Evolutionary conservation across 2,113 vertebrate species (phyloP).

Genomic region (Heliornis fulica): DNA sequence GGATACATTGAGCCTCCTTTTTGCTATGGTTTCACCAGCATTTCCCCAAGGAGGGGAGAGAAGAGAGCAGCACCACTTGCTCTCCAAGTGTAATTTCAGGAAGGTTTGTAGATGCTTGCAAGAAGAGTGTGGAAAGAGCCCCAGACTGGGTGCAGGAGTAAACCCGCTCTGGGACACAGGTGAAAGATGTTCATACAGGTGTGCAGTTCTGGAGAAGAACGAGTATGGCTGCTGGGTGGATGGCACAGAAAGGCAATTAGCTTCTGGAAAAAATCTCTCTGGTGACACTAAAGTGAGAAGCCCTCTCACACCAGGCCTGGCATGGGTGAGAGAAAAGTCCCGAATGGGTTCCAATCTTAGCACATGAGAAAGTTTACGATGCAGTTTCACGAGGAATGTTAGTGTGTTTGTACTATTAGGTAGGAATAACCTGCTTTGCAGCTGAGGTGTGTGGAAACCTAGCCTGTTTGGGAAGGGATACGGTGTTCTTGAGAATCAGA

Average conservation of each 20-base stretch:
- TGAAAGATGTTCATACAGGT: background rate
- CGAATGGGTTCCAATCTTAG: background rate
- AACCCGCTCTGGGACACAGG: background rate
- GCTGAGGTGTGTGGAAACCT: background rate
- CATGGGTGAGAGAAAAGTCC: background rate
- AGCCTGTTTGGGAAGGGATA: background rate
- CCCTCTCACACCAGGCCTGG: background rate
- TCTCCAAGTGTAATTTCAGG: background rate
- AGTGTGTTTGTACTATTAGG: background rate
- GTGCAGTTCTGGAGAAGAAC: background rate
- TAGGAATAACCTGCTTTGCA: background rate
- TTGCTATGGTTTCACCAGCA: background rate
- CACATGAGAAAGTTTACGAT: background rate
- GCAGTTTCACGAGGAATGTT: background rate
- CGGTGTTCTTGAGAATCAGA: background rate
- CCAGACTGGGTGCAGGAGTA: background rate
- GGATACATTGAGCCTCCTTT: rapidly evolving
- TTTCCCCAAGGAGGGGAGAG: background rate
- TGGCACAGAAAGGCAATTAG: background rate
- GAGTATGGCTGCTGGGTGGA: background rate
- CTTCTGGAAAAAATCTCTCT: background rate
- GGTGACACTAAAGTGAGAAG: background rate
- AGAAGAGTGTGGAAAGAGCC: background rate
- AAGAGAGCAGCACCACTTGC: rapidly evolving
- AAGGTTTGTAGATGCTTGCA: background rate